A percentile compares a stretch with the other conserved stretches of the same genome.
phyloP scores from a whole-genome alignment of 1,140 invertebrate genomes.

The Holcopasites calliopsidis region DNA sequence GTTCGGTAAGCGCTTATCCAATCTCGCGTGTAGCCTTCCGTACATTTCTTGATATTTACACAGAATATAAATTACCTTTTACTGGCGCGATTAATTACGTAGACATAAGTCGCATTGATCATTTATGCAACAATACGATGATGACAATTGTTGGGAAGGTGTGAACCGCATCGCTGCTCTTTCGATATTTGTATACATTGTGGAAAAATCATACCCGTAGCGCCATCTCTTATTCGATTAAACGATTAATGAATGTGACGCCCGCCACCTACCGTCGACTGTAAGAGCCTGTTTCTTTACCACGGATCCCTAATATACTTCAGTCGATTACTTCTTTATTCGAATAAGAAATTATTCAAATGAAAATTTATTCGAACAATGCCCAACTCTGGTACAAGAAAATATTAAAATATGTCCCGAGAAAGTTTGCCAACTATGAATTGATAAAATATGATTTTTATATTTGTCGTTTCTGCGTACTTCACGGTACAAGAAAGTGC shows the following conservation, averaged over 20 bases:
- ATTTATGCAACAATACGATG: not conserved
- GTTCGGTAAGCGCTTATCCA: not conserved
- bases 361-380: too few relatives aligned
- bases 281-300: too few relatives aligned
- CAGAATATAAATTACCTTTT: not conserved
- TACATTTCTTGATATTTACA: not conserved
- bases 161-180: not conserved
- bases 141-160: not conserved
- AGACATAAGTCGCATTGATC: not conserved
- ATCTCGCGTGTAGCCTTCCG: not conserved
- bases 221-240: too few relatives aligned
- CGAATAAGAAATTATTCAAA: too few relatives aligned
- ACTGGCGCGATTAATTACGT: not conserved
- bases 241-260: too few relatives aligned
- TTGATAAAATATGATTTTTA: not conserved
- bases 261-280: too few relatives aligned
- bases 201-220: too few relatives aligned
- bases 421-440: not conserved
- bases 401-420: not conserved
- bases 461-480: not conserved
- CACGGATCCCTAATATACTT: too few relatives aligned
- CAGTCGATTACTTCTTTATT: too few relatives aligned
- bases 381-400: too few relatives aligned
- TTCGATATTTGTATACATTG: not conserved
- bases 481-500: not conserved